Evolutionary conservation across 1,140 invertebrate genomes (phyloP).

Genomic region (Conus betulinus): DNA sequence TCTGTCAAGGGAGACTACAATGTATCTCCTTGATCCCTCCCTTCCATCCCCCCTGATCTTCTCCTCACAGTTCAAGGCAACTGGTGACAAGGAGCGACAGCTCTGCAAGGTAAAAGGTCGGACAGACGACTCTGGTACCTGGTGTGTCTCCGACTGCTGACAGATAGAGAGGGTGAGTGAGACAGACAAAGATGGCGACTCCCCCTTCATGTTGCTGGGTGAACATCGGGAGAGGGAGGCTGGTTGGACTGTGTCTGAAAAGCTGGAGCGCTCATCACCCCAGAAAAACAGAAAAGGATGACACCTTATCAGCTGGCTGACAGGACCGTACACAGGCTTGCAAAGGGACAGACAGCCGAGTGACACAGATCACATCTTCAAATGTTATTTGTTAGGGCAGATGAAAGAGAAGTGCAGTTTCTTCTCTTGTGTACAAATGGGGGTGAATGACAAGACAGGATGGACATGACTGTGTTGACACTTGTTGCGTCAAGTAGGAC

Average conservation of each 20-base stretch:
- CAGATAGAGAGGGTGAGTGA: background rate
- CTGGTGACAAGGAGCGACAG: background rate
- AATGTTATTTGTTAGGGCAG: no score
- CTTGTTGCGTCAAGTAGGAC: no score
- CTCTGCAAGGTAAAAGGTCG: no score
- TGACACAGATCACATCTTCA: no score
- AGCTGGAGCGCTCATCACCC: background rate
- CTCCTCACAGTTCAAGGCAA: background rate
- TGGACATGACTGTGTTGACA: no score
- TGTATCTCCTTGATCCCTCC: background rate
- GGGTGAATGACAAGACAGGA: no score
- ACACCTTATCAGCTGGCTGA: background rate
- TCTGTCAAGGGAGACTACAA: background rate
- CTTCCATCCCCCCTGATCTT: background rate
- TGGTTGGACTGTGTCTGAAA: background rate
- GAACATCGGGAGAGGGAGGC: background rate
- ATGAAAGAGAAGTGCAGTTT: no score
- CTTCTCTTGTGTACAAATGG: no score
- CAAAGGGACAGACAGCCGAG: no score
- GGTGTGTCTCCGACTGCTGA: slow-evolving; percentile 1
- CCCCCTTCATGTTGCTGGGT: background rate
- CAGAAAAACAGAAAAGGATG: background rate
- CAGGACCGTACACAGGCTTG: no score
- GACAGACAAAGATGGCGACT: background rate
- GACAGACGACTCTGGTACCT: background rate